Conservation (phyloP, 2,797 vertebrate genomes). For the Tragelaphus eurycerus region DNA sequence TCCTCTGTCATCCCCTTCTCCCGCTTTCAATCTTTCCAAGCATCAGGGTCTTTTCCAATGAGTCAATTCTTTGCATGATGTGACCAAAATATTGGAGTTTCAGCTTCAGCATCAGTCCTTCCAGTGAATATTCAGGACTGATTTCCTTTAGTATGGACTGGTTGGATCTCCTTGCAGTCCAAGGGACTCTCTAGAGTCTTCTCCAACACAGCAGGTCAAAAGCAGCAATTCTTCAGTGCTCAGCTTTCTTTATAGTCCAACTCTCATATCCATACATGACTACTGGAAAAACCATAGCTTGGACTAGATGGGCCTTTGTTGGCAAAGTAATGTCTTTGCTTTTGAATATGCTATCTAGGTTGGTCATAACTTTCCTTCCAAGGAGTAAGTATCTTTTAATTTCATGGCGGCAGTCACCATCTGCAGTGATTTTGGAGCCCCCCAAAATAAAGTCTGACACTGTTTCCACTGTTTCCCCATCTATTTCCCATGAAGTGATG, state of each 20-base stretch:
- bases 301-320: background rate
- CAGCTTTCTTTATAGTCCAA: background rate
- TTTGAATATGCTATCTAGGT: background rate
- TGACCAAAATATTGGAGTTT: background rate
- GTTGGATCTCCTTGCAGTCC: background rate
- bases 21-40: accelerated
- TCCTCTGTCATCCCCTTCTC: background rate
- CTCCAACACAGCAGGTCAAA: background rate
- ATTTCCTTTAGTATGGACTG: background rate
- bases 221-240: background rate
- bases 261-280: background rate
- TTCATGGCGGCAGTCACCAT: background rate
- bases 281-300: background rate
- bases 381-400: background rate
- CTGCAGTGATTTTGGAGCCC: background rate
- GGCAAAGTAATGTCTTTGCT: background rate
- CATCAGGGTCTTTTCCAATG: background rate
- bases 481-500: background rate
- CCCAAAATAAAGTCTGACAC: background rate
- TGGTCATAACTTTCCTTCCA: background rate
- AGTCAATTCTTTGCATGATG: background rate
- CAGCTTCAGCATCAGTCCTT: background rate
- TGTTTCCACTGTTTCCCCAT: background rate
- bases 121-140: background rate
- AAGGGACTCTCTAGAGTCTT: background rate